A percentile compares a stretch with the other conserved stretches of the same genome.
These are phyloP conservation scores for Capitella teleta DNA, from an alignment of 1,140 invertebrate genomes.

Conservation along the genomic window DNA sequence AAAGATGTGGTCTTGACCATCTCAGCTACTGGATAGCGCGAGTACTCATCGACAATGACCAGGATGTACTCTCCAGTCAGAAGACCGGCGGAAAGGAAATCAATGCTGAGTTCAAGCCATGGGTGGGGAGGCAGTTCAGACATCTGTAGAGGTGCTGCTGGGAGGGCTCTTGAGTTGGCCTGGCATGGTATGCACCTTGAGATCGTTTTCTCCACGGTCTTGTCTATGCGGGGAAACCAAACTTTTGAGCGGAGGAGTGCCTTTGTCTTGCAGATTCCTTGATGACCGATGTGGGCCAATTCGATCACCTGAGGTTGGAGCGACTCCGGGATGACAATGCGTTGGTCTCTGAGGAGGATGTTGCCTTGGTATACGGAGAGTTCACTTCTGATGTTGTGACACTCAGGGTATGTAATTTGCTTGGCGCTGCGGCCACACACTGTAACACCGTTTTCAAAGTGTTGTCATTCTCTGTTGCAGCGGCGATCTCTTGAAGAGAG, in stretches of 20 bases:
- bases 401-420: background rate
- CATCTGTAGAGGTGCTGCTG: background rate
- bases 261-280: background rate
- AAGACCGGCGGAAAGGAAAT: conserved; percentile 1
- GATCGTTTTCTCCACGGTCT: background rate
- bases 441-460: background rate
- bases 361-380: background rate
- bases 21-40: conserved; percentile 1
- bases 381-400: background rate
- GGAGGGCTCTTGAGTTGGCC: background rate
- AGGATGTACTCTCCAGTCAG: background rate
- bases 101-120: background rate
- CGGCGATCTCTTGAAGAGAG: background rate
- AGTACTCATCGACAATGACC: background rate
- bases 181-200: background rate
- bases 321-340: background rate
- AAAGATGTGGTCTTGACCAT: background rate
- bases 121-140: background rate
- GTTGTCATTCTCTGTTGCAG: background rate
- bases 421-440: background rate
- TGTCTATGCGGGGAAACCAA: conserved; percentile 4
- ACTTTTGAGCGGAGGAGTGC: background rate
- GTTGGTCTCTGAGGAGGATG: background rate
- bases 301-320: background rate
- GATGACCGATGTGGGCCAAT: background rate